A percentile compares a stretch with the other conserved stretches of the same genome.
phyloP scores from a whole-genome alignment of 2,888 invertebrate species.

The Polydrusus pterygomalis region DNA sequence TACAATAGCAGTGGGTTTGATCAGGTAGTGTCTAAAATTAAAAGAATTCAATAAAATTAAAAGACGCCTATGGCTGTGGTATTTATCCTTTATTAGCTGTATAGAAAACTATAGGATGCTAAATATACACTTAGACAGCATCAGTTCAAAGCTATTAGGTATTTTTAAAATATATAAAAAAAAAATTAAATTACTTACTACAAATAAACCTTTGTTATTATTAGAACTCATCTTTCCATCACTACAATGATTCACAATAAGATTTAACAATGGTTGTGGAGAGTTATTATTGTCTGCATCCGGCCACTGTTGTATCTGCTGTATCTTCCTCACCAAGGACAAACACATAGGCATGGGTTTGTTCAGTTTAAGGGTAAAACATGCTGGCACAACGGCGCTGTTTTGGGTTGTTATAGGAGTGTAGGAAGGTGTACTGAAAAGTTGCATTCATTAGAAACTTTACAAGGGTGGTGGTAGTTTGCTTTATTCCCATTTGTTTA shows the following conservation, averaged over 20 bases:
- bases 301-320: slow-evolving; percentile 77
- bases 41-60: too few species aligned
- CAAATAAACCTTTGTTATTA: slow-evolving; percentile 87
- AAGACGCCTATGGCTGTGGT: too few species aligned
- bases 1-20: slow-evolving; percentile 94
- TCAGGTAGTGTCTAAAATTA: slow-evolving; percentile 87
- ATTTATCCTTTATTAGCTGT: too few species aligned
- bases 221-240: slow-evolving; percentile 83
- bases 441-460: slow-evolving; percentile 26
- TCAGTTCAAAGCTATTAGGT: too few species aligned
- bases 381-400: slow-evolving; percentile 92
- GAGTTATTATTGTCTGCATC: slow-evolving; percentile 71
- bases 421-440: slow-evolving; percentile 83
- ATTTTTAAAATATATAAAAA: neutral
- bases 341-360: slow-evolving; percentile 91
- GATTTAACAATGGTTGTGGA: slow-evolving; percentile 79
- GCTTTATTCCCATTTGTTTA: too few species aligned
- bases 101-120: too few species aligned
- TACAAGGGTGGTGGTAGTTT: too few species aligned
- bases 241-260: slow-evolving; percentile 87
- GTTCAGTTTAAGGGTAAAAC: slow-evolving; percentile 87
- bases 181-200: slow-evolving; percentile 72
- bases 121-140: too few species aligned
- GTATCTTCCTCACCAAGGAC: slow-evolving; percentile 81
- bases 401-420: slow-evolving; percentile 87